Percentiles rank a stretch among this genome's conserved stretches.
These are phyloP conservation scores for Uloborus plumipes DNA, from an alignment of 2,888 invertebrate species.

Conservation along the genomic window DNA sequence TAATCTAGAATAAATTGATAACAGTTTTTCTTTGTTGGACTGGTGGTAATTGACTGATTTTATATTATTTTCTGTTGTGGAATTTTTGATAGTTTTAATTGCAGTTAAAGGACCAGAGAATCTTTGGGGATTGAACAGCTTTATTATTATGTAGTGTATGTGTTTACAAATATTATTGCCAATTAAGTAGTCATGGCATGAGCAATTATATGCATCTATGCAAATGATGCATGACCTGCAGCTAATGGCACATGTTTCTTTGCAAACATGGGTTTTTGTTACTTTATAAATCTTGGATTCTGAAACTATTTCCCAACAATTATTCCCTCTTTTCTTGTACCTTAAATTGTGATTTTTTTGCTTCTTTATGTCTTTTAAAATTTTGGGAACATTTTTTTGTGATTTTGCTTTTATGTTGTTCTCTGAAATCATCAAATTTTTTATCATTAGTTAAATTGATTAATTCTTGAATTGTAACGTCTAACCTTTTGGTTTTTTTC, in stretches of 20 bases:
- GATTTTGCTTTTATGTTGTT: conserved; percentile 10
- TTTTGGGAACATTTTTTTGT: conserved; percentile 4
- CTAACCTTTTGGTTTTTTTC: conserved; percentile 13
- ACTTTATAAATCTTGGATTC: background rate
- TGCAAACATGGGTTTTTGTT: background rate
- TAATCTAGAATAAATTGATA: background rate
- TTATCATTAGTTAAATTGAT: conserved; percentile 15
- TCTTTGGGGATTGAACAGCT: background rate
- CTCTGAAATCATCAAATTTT: conserved; percentile 10
- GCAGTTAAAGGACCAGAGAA: background rate
- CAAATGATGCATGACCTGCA: background rate
- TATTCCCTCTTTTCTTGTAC: background rate
- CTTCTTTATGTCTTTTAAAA: conserved; percentile 4
- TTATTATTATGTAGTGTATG: background rate
- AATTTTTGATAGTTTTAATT: too few species aligned
- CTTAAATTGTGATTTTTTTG: background rate
- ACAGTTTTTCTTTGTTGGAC: background rate
- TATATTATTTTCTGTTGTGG: too few species aligned
- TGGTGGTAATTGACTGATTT: background rate
- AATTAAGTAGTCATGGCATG: background rate
- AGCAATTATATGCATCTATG: background rate
- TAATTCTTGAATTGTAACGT: conserved; percentile 2
- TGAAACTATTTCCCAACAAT: background rate
- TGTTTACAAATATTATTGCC: conserved; percentile 5
- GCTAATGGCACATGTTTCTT: background rate